Evolutionary conservation across 1,140 invertebrate species (phyloP), one percentile per base, ranked within the genome.

Genomic region (Reticulitermes speratus): DNA sequence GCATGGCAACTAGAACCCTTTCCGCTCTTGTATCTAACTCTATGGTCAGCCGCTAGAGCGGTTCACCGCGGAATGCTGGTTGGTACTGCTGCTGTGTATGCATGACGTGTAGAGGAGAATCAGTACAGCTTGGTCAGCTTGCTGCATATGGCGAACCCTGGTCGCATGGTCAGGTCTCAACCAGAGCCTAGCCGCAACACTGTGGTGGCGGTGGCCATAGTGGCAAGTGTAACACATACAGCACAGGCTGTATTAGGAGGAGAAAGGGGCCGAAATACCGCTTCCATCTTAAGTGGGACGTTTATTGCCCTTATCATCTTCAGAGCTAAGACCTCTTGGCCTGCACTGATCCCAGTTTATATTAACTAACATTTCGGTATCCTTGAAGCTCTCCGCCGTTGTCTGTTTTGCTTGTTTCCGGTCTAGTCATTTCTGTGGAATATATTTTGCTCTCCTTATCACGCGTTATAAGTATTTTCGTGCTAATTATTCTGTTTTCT

Each of bases 51-150:
- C 25, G 59, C 59, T 65, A 19, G 59, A 65, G 59, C 59, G 59
- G 59, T 65, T 65, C 59, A 65, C 59, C 59, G 59, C 59, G 59
- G 59, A 65, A 65, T 75, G n/a, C 65, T 75, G 65, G 65, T 65
- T 23, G 19, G 6, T 65, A 19, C 65, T 75, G 65, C 65, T 75
- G 65, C 52, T 55, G 52, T 75, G 65, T 30, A 75, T 75, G 65
- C 65, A 75, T 75, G 65, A 75, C 65, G 25, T 75, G 65, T 25
- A 30, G 25, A 30, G 65, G 59, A n/a, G 65, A 75, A 12, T 11
- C 25, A n/a, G 25, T n/a, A 30, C n/a, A 75, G 65, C 30, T 19
- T 75, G 65, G 65, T 75, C 65, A 75, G 65, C 65, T 75, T 75
- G 65, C 65, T 25, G 65, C n/a, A 1, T 75, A 75, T 75, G 65